Conservation (phyloP, 2,113 vertebrate genomes). For the Isurus oxyrinchus region DNA sequence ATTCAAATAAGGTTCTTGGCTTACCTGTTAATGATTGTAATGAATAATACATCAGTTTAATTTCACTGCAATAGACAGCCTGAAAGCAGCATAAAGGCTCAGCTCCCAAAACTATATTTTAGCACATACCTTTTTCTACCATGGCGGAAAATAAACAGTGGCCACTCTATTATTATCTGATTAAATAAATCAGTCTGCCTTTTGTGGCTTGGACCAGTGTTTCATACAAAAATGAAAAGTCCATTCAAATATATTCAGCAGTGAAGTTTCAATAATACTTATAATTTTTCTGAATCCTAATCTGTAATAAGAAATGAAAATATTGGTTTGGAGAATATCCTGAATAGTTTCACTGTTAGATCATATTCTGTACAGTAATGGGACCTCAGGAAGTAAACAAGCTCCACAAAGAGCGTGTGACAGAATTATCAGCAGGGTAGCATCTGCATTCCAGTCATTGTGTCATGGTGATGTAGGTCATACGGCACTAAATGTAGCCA, state of each 20-base stretch:
- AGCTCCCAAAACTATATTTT: background rate
- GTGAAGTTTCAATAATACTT: background rate
- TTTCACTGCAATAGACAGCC: background rate
- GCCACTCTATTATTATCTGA: background rate
- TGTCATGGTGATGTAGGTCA: background rate
- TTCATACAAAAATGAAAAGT: background rate
- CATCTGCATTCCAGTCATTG: constrained; percentile 25
- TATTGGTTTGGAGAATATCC: background rate
- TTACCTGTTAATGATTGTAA: background rate
- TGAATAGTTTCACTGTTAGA: constrained; percentile 15
- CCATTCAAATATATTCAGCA: background rate
- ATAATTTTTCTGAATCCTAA: background rate
- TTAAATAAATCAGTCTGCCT: background rate
- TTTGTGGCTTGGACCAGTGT: background rate
- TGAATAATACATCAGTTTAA: background rate
- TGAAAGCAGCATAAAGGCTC: background rate
- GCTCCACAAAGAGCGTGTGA: background rate
- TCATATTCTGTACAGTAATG: background rate
- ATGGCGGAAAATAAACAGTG: background rate
- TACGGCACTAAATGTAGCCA: constrained; percentile 4
- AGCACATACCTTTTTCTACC: background rate
- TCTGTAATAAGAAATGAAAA: background rate
- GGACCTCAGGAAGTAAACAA: constrained; percentile 13
- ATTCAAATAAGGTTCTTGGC: background rate
- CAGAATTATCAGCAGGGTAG: background rate